Percentiles rank a stretch among this genome's conserved stretches.
phyloP scores from a whole-genome alignment of 2,113 vertebrate genomes.

The Pterocles gutturalis region DNA sequence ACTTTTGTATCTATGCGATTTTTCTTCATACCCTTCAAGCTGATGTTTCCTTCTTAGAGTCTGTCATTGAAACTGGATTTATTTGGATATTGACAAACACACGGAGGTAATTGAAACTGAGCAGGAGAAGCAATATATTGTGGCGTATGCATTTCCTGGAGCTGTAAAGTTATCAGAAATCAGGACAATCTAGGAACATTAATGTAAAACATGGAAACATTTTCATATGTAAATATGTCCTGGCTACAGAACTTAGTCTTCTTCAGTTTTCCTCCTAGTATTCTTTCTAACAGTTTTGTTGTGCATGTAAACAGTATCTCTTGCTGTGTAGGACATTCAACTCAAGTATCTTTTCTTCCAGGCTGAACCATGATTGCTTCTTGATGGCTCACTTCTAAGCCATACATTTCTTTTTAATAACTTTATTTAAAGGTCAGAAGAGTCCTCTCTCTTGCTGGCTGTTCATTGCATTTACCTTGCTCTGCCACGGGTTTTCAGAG shows the following conservation, averaged over 20 bases:
- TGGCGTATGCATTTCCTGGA: not conserved
- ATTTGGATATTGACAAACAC: not conserved
- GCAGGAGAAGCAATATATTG: not conserved
- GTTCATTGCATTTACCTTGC: not conserved
- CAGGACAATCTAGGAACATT: not conserved
- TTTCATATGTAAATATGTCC: not conserved
- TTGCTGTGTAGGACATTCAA: not conserved
- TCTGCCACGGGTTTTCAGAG: not conserved
- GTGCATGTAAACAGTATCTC: not conserved
- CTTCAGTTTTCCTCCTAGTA: not conserved
- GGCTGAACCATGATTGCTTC: not conserved
- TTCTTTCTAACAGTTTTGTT: not conserved
- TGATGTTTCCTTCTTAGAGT: not conserved
- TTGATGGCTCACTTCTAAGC: not conserved
- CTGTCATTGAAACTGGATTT: not conserved
- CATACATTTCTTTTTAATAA: not conserved
- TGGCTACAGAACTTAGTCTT: not conserved
- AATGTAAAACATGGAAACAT: not conserved
- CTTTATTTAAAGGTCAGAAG: not conserved
- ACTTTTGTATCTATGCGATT: not conserved
- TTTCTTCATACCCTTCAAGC: not conserved
- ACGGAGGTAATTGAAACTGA: not conserved
- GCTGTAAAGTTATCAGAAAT: not conserved
- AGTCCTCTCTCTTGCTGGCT: not conserved
- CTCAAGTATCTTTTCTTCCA: not conserved